Conservation (phyloP, 2,797 vertebrate species). For the Pelochelys cantorii region DNA sequence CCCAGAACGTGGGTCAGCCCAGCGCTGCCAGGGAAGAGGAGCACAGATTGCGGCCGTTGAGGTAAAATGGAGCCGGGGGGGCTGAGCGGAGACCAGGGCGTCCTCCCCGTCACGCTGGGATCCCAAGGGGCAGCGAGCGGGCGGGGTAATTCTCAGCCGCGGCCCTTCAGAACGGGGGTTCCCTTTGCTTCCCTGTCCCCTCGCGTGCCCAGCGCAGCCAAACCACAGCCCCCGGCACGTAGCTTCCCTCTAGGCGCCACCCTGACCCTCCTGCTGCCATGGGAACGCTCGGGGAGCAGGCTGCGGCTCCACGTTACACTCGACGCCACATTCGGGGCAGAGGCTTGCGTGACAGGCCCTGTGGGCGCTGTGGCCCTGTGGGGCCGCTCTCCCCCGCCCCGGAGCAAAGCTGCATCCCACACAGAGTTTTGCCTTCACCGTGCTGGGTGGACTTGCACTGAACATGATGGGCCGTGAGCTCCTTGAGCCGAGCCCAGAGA, state of each 20-base stretch:
- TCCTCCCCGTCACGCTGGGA: neutral
- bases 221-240: neutral
- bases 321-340: neutral
- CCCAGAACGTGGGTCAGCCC: rapidly evolving
- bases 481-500: rapidly evolving
- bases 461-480: neutral
- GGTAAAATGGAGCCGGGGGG: neutral
- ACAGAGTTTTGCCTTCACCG: neutral
- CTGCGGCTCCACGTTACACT: neutral
- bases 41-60: neutral
- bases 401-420: neutral
- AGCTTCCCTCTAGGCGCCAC: neutral
- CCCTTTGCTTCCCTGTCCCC: neutral
- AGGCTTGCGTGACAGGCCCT: neutral
- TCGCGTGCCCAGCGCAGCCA: no score
- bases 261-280: neutral
- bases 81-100: neutral
- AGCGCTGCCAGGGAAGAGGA: neutral
- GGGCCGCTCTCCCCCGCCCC: neutral
- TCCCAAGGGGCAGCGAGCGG: neutral
- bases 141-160: neutral
- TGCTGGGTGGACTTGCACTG: neutral
- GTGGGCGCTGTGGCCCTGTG: neutral
- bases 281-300: rapidly evolving
- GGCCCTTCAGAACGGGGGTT: neutral